Evolutionary conservation across 2,888 invertebrate genomes (phyloP), one percentile per base, ranked within the genome.

Genomic region (Eristalis pertinax): DNA sequence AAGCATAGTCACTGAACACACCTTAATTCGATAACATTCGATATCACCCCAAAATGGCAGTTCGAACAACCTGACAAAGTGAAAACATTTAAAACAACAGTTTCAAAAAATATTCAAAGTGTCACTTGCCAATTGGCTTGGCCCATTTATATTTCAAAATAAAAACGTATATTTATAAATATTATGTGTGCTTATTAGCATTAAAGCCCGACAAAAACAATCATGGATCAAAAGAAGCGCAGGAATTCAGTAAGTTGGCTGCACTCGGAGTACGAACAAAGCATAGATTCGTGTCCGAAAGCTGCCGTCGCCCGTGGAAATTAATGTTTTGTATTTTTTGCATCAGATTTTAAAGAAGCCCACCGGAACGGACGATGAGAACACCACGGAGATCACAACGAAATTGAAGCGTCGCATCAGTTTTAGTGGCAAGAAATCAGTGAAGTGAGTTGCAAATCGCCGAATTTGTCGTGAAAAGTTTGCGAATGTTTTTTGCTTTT

Each of bases 361-460:
- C 7, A 24, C 19, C 7, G 1, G 38, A 29, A 84, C 84, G 10
- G 80, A 72, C 0, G 80, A 80, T 15, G 87, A 87, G 0, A 87
- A 85, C 0, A 88, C 87, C 0, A 60, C 50, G 62, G 88, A 83
- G 19, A 19, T 83, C 3, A 74, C 88, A n/a, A 56, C 70, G 4
- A 83, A 81, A 82, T 67, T 82, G 8, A 83, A 58, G 15, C 83
- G 88, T 2, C 79, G 89, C 15, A 89, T 90, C 68, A 90, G 90
- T 84, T 90, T 90, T 63, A 89, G 89, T 22, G 89, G 86, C 56
- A 89, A 89, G 41, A 90, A 89, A 72, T 89, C 89, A 5, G 77
- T 90, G 1, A 90, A 89, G 90, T 90, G 67, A 83, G 86, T 81
- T 35, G 0, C n/a, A 62, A 19, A n/a, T 1, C 8, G 8, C 26